Evolutionary conservation across 2,113 vertebrate genomes (phyloP).

Genomic region (Struthidea cinerea): DNA sequence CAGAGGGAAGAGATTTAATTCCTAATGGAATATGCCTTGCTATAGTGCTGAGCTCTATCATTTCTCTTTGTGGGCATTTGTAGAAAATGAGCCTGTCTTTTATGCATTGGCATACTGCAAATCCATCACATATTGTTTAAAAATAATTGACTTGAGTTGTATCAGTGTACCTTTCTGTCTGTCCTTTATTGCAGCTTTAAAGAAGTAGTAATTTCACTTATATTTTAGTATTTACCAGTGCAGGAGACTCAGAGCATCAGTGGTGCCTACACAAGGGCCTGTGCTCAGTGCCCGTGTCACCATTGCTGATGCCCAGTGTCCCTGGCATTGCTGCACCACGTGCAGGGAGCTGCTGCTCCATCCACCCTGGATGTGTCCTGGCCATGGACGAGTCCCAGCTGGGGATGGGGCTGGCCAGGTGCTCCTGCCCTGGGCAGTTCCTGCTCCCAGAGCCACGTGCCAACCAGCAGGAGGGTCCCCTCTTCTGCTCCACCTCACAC

Average conservation of each 20-base stretch:
- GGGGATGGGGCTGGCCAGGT: not conserved
- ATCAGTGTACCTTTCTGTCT: not conserved
- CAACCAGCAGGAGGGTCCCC: not conserved
- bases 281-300: not conserved
- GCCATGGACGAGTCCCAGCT: fast-evolving
- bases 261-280: not conserved
- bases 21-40: conserved; percentile 45
- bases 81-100: conserved; percentile 52
- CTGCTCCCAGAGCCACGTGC: not conserved
- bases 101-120: not conserved
- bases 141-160: not conserved
- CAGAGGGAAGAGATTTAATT: conserved; percentile 59
- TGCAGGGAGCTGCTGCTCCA: not conserved
- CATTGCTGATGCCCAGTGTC: not conserved
- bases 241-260: not conserved
- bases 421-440: not conserved
- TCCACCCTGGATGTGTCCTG: not conserved
- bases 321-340: not conserved
- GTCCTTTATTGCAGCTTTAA: not conserved
- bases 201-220: not conserved
- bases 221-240: not conserved
- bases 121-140: conserved; percentile 43
- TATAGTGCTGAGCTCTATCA: conserved; percentile 11
- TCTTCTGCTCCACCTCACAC: not conserved
- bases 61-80: conserved; percentile 51